phyloP scores from a whole-genome alignment of 2,113 vertebrate genomes.

The Syrrhaptes paradoxus region DNA sequence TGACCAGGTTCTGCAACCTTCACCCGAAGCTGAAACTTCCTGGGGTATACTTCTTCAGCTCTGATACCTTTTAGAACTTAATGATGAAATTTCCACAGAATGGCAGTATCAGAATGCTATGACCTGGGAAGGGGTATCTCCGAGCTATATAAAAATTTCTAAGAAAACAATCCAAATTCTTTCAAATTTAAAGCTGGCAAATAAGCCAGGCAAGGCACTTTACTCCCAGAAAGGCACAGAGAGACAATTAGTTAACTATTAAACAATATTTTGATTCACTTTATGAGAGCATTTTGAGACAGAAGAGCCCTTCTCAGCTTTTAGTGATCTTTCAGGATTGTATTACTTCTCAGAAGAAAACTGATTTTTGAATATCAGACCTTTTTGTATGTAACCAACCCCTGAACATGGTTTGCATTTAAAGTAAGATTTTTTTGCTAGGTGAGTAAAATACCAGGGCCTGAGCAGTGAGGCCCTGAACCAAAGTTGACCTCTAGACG shows the following conservation, averaged over 20 bases:
- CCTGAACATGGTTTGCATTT: not conserved
- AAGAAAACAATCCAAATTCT: not conserved
- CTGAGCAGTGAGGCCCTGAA: too few relatives aligned
- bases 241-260: not conserved
- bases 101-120: not conserved
- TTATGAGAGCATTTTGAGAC: not conserved
- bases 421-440: not conserved
- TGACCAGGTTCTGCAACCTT: not conserved
- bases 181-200: not conserved
- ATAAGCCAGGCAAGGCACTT: not conserved
- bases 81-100: not conserved
- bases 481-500: too few relatives aligned
- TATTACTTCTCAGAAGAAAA: not conserved
- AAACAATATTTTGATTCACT: not conserved
- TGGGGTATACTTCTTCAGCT: not conserved
- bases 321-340: not conserved
- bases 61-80: not conserved
- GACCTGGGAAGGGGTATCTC: not conserved
- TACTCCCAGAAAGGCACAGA: not conserved
- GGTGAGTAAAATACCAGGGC: too few relatives aligned
- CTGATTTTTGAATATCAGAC: not conserved
- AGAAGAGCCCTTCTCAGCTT: not conserved
- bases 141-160: not conserved
- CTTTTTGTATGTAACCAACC: not conserved
- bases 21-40: not conserved